A percentile compares a stretch with the other conserved stretches of the same genome.
Evolutionary conservation across 2,113 vertebrate genomes (phyloP).

Genomic region (Felis catus): F.catus_Fca126_mat1.0 CM031416.1:71254501-71255000

Average conservation of each 20-base stretch:
- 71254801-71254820: background rate
- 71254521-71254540: slow-evolving; percentile 13
- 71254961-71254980: no score
- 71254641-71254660: background rate
- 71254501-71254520: slow-evolving; percentile 41
- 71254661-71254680: background rate
- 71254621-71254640: background rate
- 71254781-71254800: background rate
- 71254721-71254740: background rate
- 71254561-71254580: background rate
- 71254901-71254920: background rate
- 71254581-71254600: background rate
- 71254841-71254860: background rate
- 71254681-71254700: background rate
- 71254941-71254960: background rate
- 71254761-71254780: background rate
- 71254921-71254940: background rate
- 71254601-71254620: background rate
- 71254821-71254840: background rate
- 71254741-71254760: background rate
- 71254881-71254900: background rate
- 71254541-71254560: background rate
- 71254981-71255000: no score
- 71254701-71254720: background rate
- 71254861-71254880: background rate